Evolutionary conservation across 2,888 invertebrate genomes (phyloP), one percentile per base, ranked within the genome.

Genomic region (Lasioglossum oenotherae): DNA sequence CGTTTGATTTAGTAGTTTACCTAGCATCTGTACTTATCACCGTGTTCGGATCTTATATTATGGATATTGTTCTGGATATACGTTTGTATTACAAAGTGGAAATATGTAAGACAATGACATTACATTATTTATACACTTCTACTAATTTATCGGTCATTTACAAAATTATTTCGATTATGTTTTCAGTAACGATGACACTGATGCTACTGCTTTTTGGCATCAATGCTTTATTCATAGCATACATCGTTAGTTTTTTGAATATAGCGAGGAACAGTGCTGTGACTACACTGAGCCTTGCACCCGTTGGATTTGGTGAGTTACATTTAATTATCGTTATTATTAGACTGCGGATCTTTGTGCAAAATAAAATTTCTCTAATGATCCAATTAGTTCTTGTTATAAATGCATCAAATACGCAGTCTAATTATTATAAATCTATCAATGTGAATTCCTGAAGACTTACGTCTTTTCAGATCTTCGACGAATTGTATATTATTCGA

Each of bases 171-270:
- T n/a, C 35, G 31, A 41, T 78, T n/a, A 72, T 38, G 74, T 60
- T 93, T 94, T 41, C 89, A 95, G 94, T 89, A 69, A 92, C 91
- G 0, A 96, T 98, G 2, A 92, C 98, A 60, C 95, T 98, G 41
- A 95, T 98, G 77, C 97, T 97, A 92, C 91, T 98, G 10, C 91
- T 97, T 16, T 94, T 98, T 74, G 99, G 98, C 93, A 95, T 97
- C 76, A 96, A 97, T 78, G 96, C 97, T 41, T 82, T 95, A 49
- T 91, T 94, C 12, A 67, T 95, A 35, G 89, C 90, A 16, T 95
- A 95, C 71, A 87, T 93, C 69, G 90, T 93, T 35, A 95, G 93
- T 74, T 95, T 95, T 81, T 72, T 90, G 49, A 93, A 92, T 76
- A 94, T 93, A 80, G 92, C 93, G 31, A 90, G 87, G 14, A 94